A percentile compares a stretch with the other conserved stretches of the same genome.
Conservation (phyloP, 1,140 invertebrate genomes). For the Pseudomyrmex pallidus region DNA sequence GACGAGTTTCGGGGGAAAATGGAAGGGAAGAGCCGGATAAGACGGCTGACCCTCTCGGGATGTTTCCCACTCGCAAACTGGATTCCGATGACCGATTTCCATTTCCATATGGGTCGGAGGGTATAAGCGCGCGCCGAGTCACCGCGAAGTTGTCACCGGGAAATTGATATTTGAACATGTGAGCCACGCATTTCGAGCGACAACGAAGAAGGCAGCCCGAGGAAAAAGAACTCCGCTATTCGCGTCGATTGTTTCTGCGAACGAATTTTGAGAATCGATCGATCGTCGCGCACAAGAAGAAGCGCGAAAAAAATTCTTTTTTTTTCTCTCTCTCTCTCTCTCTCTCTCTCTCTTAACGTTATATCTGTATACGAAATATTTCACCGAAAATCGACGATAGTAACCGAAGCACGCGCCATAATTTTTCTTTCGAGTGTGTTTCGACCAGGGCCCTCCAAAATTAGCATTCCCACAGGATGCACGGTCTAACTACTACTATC, state of each 20-base stretch:
- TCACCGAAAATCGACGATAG: slow-evolving; percentile 1
- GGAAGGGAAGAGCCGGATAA: slow-evolving; percentile 48
- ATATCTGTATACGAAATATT: not conserved
- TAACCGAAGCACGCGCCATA: slow-evolving; percentile 25
- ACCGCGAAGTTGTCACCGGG: slow-evolving; percentile 74
- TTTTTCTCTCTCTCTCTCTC: not conserved
- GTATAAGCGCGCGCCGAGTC: slow-evolving; percentile 15
- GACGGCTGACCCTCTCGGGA: slow-evolving; percentile 79
- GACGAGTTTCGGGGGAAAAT: slow-evolving; percentile 5
- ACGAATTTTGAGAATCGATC: slow-evolving; percentile 20
- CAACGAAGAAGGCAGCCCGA: not conserved
- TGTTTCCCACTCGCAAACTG: slow-evolving; percentile 82
- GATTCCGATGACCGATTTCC: slow-evolving; percentile 83
- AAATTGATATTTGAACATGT: slow-evolving; percentile 80
- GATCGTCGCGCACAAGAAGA: not conserved
- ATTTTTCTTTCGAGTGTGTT: slow-evolving; percentile 41
- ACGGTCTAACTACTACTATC: slow-evolving; percentile 86
- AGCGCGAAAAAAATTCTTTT: no score
- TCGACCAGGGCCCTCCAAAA: slow-evolving; percentile 72
- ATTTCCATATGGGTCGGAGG: slow-evolving; percentile 80
- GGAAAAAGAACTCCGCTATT: not conserved
- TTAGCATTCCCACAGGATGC: slow-evolving; percentile 86
- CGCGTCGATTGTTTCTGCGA: not conserved
- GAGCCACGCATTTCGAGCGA: not conserved
- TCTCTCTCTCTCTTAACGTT: not conserved